These are phyloP conservation scores for Alligator mississippiensis DNA, from an alignment of 2,113 vertebrate genomes.

Conservation along the genomic window DNA sequence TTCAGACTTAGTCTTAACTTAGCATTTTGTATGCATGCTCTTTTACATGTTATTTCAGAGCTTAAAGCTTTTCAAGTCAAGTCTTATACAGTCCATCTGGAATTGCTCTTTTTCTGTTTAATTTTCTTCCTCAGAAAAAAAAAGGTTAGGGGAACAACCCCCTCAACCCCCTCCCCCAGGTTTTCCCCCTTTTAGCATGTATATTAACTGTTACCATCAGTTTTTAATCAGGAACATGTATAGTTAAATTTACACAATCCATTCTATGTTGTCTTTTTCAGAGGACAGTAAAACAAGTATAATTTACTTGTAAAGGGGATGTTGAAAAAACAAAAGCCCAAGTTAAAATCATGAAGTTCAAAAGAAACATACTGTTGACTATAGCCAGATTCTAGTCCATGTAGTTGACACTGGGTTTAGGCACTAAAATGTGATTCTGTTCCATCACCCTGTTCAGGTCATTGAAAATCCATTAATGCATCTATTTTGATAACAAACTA, in stretches of 20 bases:
- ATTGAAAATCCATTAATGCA: too few species aligned
- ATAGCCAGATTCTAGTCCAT: too few species aligned
- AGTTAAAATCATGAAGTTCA: neutral
- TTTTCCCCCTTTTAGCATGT: neutral
- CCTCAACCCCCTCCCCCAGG: neutral
- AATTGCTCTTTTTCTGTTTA: conserved; percentile 65
- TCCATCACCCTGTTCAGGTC: too few species aligned
- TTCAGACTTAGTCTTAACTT: conserved; percentile 48
- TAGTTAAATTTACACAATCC: conserved; percentile 73
- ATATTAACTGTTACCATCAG: conserved; percentile 74
- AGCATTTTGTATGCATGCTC: conserved; percentile 40
- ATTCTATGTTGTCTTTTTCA: conserved; percentile 69
- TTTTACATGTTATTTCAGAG: conserved; percentile 65
- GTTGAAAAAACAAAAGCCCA: conserved; percentile 58
- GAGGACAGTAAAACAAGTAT: conserved; percentile 71
- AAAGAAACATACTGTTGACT: too few species aligned
- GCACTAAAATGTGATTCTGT: too few species aligned
- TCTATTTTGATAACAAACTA: too few species aligned
- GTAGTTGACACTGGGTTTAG: too few species aligned
- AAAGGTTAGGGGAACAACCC: conserved; percentile 50
- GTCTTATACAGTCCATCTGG: conserved; percentile 68
- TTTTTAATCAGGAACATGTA: conserved; percentile 77
- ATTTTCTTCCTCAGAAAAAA: neutral
- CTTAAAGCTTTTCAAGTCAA: conserved; percentile 66
- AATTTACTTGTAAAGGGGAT: conserved; percentile 74